These are phyloP conservation scores for Ptilodon capucinus DNA, from an alignment of 2,888 invertebrate genomes.

Conservation along the genomic window DNA sequence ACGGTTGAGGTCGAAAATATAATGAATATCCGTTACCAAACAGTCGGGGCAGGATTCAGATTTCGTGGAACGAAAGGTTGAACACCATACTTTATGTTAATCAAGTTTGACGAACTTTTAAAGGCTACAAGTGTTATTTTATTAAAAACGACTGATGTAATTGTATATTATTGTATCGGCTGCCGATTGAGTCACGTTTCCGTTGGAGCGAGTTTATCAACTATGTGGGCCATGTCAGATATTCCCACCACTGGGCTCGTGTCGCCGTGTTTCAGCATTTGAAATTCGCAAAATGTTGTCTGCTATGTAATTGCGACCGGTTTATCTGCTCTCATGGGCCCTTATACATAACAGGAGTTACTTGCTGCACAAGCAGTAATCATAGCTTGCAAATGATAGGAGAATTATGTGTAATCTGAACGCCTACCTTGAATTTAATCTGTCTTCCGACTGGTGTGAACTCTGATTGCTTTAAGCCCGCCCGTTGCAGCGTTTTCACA, in stretches of 20 bases:
- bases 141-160: slow-evolving; percentile 32
- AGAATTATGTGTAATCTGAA: slow-evolving; percentile 6
- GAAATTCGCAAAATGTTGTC: slow-evolving; percentile 37
- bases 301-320: slow-evolving; percentile 33
- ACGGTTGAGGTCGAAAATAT: not conserved
- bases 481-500: slow-evolving; percentile 64
- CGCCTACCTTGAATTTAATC: slow-evolving; percentile 57
- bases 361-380: slow-evolving; percentile 6
- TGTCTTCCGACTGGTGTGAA: slow-evolving; percentile 48
- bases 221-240: slow-evolving; percentile 65
- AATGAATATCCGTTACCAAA: not conserved
- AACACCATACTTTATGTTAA: not conserved
- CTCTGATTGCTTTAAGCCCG: slow-evolving; percentile 48
- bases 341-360: slow-evolving; percentile 12
- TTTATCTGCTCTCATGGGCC: slow-evolving; percentile 11
- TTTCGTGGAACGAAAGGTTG: not conserved
- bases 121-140: slow-evolving; percentile 5
- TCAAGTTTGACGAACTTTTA: slow-evolving; percentile 13
- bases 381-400: slow-evolving; percentile 1
- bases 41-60: not conserved
- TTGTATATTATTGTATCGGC: slow-evolving; percentile 45
- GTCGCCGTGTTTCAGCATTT: slow-evolving; percentile 44
- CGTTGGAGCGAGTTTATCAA: slow-evolving; percentile 69
- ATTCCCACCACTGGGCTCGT: slow-evolving; percentile 52
- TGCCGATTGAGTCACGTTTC: slow-evolving; percentile 65